phyloP scores from a whole-genome alignment of 2,113 vertebrate species.

The Psilopogon haemacephalus region DNA sequence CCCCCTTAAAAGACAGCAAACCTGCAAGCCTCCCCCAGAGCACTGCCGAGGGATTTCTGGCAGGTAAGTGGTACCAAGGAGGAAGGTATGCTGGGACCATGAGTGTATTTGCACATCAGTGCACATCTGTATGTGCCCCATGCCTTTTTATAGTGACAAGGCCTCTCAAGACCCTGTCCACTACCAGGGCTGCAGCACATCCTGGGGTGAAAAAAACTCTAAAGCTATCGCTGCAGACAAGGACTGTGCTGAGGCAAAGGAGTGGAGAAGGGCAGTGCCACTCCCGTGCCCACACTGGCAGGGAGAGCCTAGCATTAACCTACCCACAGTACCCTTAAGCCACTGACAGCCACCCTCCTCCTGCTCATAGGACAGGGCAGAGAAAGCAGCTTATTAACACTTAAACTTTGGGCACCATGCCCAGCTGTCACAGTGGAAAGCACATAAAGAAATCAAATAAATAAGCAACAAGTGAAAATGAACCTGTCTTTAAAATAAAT shows the following conservation, averaged over 20 bases:
- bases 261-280: no score
- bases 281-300: no score
- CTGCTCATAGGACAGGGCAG: no score
- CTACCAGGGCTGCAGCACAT: background rate
- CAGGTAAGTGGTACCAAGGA: accelerated
- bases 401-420: background rate
- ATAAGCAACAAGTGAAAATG: background rate
- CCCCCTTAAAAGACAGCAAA: background rate
- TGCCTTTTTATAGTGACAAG: no score
- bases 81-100: accelerated
- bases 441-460: background rate
- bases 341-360: no score
- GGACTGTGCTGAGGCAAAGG: background rate
- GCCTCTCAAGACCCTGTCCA: accelerated
- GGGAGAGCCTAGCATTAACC: no score
- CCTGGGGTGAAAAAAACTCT: accelerated
- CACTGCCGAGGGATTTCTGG: no score
- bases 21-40: no score
- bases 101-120: accelerated
- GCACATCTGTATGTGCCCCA: accelerated
- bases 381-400: no score
- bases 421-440: background rate
- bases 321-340: no score
- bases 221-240: accelerated
- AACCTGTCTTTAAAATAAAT: background rate